A percentile compares a stretch with the other conserved stretches of the same genome.
phyloP scores from a whole-genome alignment of 2,888 invertebrate species.

The Pollenia labialis region DNA sequence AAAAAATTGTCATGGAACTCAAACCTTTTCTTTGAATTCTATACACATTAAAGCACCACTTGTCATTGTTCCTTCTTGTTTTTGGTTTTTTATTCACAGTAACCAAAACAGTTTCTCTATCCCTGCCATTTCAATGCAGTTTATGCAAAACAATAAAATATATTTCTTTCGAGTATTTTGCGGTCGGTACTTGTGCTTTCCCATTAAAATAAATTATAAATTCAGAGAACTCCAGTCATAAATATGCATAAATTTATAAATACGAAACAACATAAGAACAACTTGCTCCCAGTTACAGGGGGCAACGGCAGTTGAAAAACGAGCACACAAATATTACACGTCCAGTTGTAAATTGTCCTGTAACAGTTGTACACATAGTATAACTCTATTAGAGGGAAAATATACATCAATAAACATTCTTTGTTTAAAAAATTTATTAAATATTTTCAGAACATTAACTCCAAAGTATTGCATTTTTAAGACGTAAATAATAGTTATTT shows the following conservation, averaged over 20 bases:
- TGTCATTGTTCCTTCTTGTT: no score
- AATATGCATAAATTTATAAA: conserved; percentile 48
- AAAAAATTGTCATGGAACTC: no score
- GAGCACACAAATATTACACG: neutral
- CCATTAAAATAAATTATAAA: conserved; percentile 44
- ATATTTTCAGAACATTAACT: neutral
- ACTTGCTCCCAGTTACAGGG: conserved; percentile 7
- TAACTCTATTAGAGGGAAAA: no score
- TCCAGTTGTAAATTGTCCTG: neutral
- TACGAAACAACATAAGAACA: conserved; percentile 13
- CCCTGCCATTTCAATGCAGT: conserved; percentile 47
- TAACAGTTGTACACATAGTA: neutral
- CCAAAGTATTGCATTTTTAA: neutral
- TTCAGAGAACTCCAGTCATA: conserved; percentile 37
- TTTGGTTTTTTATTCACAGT: neutral
- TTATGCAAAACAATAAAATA: conserved; percentile 61
- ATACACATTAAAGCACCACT: no score
- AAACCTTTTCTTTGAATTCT: no score
- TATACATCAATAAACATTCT: no score
- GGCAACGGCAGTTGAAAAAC: neutral
- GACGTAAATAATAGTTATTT: no score
- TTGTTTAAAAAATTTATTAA: no score
- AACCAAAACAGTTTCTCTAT: conserved; percentile 31
- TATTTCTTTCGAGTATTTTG: conserved; percentile 59
- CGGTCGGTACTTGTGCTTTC: conserved; percentile 56